These are phyloP conservation scores for Dendrolimus punctatus DNA, from an alignment of 1,140 invertebrate species.

Conservation along the genomic window DNA sequence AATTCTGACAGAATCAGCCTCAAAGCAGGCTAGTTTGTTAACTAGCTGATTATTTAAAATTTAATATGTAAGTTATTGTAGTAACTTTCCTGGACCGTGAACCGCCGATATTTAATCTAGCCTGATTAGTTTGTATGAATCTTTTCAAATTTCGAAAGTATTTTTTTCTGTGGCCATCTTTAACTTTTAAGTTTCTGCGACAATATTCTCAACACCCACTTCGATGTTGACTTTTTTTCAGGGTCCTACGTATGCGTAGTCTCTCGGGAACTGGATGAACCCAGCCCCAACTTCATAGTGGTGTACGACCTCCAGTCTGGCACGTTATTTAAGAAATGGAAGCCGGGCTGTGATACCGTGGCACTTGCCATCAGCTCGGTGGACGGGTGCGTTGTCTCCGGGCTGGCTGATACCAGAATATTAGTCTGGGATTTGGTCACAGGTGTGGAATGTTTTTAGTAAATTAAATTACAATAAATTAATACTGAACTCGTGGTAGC, in stretches of 20 bases:
- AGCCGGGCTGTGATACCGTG: conserved; percentile 85
- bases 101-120: no score
- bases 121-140: no score
- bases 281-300: conserved; percentile 89
- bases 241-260: conserved; percentile 79
- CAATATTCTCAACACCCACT: no score
- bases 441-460: conserved; percentile 58
- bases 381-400: conserved; percentile 86
- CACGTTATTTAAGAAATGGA: conserved; percentile 93
- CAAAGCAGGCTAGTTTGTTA: no score
- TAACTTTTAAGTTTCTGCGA: no score
- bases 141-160: no score
- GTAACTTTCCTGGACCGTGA: no score
- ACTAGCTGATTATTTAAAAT: no score
- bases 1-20: no score
- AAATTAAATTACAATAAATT: neutral
- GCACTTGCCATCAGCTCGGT: conserved; percentile 86
- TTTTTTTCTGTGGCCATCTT: no score
- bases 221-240: conserved; percentile 28
- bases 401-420: conserved; percentile 84
- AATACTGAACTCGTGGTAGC: no score
- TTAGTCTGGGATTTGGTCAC: conserved; percentile 92
- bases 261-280: conserved; percentile 85
- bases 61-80: no score
- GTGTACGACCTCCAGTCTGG: conserved; percentile 94